These are phyloP conservation scores for Agrotis segetum DNA, from an alignment of 2,888 invertebrate species.

Conservation along the genomic window DNA sequence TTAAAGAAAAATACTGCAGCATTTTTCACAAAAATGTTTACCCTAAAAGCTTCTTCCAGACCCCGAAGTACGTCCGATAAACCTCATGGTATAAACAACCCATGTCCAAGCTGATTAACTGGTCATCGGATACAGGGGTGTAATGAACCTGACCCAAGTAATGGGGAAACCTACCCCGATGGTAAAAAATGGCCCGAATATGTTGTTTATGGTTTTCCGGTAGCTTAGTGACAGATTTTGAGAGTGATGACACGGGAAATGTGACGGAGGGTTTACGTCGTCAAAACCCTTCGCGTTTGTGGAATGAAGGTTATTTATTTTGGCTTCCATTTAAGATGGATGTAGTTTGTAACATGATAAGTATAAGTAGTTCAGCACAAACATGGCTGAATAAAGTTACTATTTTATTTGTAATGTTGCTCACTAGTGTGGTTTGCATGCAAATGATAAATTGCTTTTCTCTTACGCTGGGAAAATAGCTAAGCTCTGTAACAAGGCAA, in stretches of 20 bases:
- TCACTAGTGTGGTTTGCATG: not conserved
- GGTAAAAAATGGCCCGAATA: conserved; percentile 60
- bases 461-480: conserved; percentile 3
- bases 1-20: not conserved
- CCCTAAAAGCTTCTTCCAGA: conserved; percentile 16
- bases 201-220: conserved; percentile 63
- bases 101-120: conserved; percentile 59
- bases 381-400: not conserved
- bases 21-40: conserved; percentile 17
- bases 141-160: conserved; percentile 60
- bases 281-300: conserved; percentile 39
- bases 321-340: conserved; percentile 27
- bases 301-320: conserved; percentile 44
- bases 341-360: conserved; percentile 38
- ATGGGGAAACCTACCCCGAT: conserved; percentile 50
- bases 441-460: conserved; percentile 32
- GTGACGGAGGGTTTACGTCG: conserved; percentile 37
- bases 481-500: not conserved
- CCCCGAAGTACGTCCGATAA: conserved; percentile 30
- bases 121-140: conserved; percentile 61
- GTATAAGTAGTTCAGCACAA: conserved; percentile 15
- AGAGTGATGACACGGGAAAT: conserved; percentile 58
- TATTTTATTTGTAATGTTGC: conserved; percentile 9
- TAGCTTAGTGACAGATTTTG: conserved; percentile 62
- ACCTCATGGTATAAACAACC: conserved; percentile 52